phyloP scores from a whole-genome alignment of 1,140 invertebrate genomes.

The Cherax quadricarinatus region DNA sequence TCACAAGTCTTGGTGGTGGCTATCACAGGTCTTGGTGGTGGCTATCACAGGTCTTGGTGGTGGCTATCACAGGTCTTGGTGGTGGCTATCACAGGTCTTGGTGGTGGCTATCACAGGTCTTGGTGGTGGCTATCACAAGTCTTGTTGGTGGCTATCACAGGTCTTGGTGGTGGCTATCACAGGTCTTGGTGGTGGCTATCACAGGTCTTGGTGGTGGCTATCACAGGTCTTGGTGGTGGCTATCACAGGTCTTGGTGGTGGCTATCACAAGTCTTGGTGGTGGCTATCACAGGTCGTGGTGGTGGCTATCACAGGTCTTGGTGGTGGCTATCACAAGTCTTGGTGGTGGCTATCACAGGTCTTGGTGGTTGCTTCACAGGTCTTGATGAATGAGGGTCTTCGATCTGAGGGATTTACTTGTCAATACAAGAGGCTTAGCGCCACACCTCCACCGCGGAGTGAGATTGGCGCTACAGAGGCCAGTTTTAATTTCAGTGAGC shows the following conservation, averaged over 20 bases:
- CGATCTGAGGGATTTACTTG: background rate
- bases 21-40: background rate
- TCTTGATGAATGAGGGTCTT: background rate
- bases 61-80: background rate
- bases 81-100: background rate
- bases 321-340: background rate
- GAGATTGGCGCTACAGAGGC: background rate
- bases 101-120: background rate
- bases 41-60: background rate
- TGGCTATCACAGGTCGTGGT: background rate
- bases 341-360: background rate
- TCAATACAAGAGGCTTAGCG: slow-evolving; percentile 18
- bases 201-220: background rate
- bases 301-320: background rate
- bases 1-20: background rate
- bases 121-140: background rate
- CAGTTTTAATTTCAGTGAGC: slow-evolving; percentile 18
- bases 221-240: background rate
- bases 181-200: background rate
- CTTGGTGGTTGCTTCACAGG: background rate
- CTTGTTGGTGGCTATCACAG: too few species aligned
- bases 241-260: background rate
- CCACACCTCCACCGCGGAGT: background rate
- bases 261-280: background rate
- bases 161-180: background rate